Evolutionary conservation across 2,888 invertebrate genomes (phyloP), one percentile per base, ranked within the genome.

Genomic region (Tachystola acroxantha): DNA sequence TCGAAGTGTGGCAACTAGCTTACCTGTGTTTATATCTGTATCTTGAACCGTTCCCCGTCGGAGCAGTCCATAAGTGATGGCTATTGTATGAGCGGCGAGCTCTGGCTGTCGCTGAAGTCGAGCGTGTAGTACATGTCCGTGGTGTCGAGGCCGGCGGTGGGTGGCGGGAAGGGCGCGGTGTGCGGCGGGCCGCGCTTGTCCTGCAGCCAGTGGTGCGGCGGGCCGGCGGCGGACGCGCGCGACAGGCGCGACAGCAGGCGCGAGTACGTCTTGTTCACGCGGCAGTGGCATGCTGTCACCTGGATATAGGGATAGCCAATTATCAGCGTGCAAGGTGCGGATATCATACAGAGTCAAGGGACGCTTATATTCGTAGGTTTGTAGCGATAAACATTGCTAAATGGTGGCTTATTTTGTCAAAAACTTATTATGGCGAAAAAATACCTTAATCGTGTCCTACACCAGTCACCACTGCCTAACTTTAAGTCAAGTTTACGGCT

Each of bases 221-320:
- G 79, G 0, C 76, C 78, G 1, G 76, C 45, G 38, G 63, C 61
- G 1, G 71, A 32, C 20, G 56, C 71, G 40, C 89, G 88, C 2
- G 86, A 79, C 48, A 89, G 74, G 20, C 89, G 86, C 5, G 90
- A 88, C 38, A 90, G 77, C 53, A 91, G 86, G 22, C 90, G 89
- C 32, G 91, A 90, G 75, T 93, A 93, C 0, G 93, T 93, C 76
- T 93, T 92, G 80, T 93, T 92, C 49, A 93, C 91, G 50, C 93
- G 91, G 73, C 94, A 94, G 71, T 94, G 94, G 69, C 94, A 94
- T 26, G 91, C 91, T 33, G 92, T 91, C 50, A 93, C 92, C 93
- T 93, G 78, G 24, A 73, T 24, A n/a, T 7, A 20, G 9, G 2
- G 3, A 20, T 20, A 20, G 5, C n/a, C n/a, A 2, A 7, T 25